phyloP scores from a whole-genome alignment of 2,797 vertebrate genomes.

The Steatocranus sp. region DNA sequence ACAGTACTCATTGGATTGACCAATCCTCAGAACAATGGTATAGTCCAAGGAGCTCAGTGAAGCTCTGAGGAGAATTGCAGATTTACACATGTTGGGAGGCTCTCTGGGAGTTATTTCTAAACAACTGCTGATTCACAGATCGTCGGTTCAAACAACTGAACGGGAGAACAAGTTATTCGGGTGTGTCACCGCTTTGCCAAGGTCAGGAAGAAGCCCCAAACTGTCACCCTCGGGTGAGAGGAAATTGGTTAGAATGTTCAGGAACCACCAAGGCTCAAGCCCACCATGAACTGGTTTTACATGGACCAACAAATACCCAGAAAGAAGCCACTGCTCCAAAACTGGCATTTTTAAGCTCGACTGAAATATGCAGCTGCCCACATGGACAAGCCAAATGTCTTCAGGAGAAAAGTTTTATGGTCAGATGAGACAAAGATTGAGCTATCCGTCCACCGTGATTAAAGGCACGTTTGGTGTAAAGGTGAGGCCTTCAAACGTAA shows the following conservation, averaged over 20 bases:
- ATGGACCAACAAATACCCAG: not conserved
- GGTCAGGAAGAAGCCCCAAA: not conserved
- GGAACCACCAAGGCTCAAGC: not conserved
- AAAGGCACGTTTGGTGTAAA: not conserved
- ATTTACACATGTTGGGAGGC: not conserved
- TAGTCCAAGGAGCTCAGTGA: not conserved
- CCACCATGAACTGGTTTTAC: not conserved
- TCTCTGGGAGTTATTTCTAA: not conserved
- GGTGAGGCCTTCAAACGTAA: not conserved
- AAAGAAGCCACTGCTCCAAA: not conserved
- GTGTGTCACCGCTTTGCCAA: not conserved
- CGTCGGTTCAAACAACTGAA: not conserved
- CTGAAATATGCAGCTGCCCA: not conserved
- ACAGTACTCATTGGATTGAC: not conserved
- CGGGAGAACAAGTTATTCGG: not conserved
- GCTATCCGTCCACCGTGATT: not conserved
- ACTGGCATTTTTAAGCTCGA: not conserved
- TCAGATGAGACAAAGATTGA: not conserved
- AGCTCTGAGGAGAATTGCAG: not conserved
- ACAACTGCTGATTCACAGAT: not conserved
- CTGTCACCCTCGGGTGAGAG: not conserved
- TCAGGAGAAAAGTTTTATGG: not conserved
- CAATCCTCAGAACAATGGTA: not conserved
- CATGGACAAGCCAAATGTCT: not conserved
- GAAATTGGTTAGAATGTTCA: not conserved